phyloP scores from a whole-genome alignment of 1,140 invertebrate species.

The Tetragonula clypearis region DNA sequence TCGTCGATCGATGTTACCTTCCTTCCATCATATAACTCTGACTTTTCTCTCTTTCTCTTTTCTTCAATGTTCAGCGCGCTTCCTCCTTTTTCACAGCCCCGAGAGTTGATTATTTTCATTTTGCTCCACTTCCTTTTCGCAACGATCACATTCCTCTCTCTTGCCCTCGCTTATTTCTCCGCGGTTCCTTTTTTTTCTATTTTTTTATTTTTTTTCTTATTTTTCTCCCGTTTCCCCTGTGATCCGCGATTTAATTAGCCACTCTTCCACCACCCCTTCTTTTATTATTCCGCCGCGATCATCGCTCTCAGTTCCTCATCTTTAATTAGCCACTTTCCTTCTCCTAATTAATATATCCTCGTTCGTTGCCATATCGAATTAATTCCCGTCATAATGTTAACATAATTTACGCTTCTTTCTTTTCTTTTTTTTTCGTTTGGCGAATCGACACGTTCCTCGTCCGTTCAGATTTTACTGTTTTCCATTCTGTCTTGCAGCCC shows the following conservation, averaged over 20 bases:
- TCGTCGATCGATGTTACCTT: neutral
- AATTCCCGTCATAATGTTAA: neutral
- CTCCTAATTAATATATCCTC: neutral
- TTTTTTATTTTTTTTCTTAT: too few relatives aligned
- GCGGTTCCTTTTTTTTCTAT: neutral
- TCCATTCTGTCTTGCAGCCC: too few relatives aligned
- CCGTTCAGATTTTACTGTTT: too few relatives aligned
- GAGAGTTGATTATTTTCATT: constrained; percentile 18
- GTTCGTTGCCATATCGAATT: neutral
- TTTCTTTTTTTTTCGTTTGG: too few relatives aligned
- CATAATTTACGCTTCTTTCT: neutral
- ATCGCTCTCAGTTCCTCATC: neutral
- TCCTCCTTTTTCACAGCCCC: neutral
- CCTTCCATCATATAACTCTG: neutral
- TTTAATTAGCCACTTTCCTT: neutral
- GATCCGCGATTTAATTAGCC: neutral
- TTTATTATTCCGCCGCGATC: neutral
- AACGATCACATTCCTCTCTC: neutral
- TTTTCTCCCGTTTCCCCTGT: neutral
- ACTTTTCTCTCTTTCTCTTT: neutral
- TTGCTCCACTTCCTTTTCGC: neutral
- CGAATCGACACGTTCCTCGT: too few relatives aligned
- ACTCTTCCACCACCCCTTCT: neutral
- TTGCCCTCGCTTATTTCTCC: neutral
- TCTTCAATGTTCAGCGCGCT: neutral